Evolutionary conservation across 2,888 invertebrate species (phyloP).

Genomic region (Camponotus fellah): DNA sequence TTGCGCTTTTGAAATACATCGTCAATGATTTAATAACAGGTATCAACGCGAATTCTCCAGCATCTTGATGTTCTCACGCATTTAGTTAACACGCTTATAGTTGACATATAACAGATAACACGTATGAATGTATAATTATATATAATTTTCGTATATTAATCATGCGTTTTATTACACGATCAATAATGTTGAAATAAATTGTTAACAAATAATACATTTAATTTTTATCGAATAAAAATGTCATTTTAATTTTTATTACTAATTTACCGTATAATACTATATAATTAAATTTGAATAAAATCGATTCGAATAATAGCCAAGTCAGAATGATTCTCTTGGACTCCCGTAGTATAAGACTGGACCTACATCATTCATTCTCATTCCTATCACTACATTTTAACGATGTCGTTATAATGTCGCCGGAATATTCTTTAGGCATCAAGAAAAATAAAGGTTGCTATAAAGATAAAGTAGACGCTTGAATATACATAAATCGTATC

Average conservation of each 20-base stretch:
- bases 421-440: constrained; percentile 45
- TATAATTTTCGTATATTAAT: constrained; percentile 36
- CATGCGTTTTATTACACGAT: constrained; percentile 1
- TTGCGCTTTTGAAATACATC: constrained; percentile 41
- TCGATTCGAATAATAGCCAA: constrained; percentile 1
- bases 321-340: constrained; percentile 66
- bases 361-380: constrained; percentile 62
- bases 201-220: constrained; percentile 12
- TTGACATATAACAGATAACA: constrained; percentile 15
- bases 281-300: constrained; percentile 2
- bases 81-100: neutral
- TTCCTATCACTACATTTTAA: constrained; percentile 62
- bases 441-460: constrained; percentile 53
- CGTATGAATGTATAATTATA: constrained; percentile 13
- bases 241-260: neutral
- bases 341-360: constrained; percentile 68
- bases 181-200: neutral
- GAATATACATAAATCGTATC: constrained; percentile 46
- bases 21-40: constrained; percentile 51
- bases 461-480: constrained; percentile 27
- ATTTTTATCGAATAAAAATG: neutral
- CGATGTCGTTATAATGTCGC: constrained; percentile 70
- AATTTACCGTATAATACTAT: neutral
- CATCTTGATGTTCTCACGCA: constrained; percentile 33
- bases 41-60: constrained; percentile 35